A percentile compares a stretch with the other conserved stretches of the same genome.
phyloP scores from a whole-genome alignment of 2,113 vertebrate genomes.

The Notothenia coriiceps region DNA sequence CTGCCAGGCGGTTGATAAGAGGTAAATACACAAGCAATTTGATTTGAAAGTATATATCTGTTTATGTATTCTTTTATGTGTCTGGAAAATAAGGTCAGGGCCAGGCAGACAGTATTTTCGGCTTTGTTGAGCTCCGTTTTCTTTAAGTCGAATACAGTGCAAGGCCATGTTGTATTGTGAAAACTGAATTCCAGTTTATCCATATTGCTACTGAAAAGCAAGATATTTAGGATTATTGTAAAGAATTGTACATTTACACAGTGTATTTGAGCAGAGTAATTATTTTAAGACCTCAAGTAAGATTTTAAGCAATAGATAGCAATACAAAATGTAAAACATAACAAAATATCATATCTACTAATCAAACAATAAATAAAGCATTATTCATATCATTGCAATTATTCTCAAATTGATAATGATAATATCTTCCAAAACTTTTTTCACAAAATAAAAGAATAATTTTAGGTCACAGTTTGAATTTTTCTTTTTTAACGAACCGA shows the following conservation, averaged over 20 bases:
- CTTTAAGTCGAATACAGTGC: slow-evolving; percentile 39
- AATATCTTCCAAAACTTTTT: not conserved
- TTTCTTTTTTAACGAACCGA: not conserved
- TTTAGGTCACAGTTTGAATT: not conserved
- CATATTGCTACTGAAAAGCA: slow-evolving; percentile 14
- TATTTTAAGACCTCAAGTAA: not conserved
- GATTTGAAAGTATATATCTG: slow-evolving; percentile 75
- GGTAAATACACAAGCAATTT: slow-evolving; percentile 82
- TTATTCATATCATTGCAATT: not conserved
- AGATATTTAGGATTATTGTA: slow-evolving; percentile 2
- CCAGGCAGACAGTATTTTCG: slow-evolving; percentile 42
- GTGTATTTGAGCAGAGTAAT: not conserved
- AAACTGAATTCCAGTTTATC: slow-evolving; percentile 31
- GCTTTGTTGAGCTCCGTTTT: slow-evolving; percentile 54
- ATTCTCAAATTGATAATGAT: not conserved
- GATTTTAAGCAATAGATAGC: not conserved
- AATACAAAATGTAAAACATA: slow-evolving; percentile 4
- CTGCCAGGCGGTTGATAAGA: slow-evolving; percentile 95
- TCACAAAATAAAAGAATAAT: not conserved
- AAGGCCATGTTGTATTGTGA: slow-evolving; percentile 33
- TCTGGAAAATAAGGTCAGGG: slow-evolving; percentile 68
- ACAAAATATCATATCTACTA: not conserved
- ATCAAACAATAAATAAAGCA: not conserved
- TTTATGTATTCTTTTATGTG: slow-evolving; percentile 76
- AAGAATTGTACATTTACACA: slow-evolving; percentile 11